Base-by-base conservation (phyloP, 2,888 invertebrate species). In the Macrosoma leucophasiata region DNA sequence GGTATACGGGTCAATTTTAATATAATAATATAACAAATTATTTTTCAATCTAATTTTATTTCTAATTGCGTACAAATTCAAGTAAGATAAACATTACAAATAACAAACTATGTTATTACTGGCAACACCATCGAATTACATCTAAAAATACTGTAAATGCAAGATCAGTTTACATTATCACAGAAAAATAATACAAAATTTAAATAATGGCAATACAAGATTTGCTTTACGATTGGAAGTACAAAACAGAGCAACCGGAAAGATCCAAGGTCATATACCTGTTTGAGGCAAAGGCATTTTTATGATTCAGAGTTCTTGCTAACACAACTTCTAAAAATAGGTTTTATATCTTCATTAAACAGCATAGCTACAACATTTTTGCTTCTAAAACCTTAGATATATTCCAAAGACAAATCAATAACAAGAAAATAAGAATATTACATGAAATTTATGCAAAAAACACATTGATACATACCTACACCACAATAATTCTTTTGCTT, bases 71-170 rank as follows among this genome's bases (percentile, higher is more conserved):
- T 70, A 72, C 65, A 74, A 72, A 66, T 58, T n/a, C 29, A 43
- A 45, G 46, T 54, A 56, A 58, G 41, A 62, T 50, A 62, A 62
- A 52, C 55, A 58, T 53, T 57, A 62, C 50, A 56, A 44, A 55
- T 36, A 4, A 32, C 47, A 48, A 58, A 55, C 52, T 52, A 55
- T 56, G 46, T n/a, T 43, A 50, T 52, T 53, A 48, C 54, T 56
- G 53, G 51, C 73, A 73, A 72, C 62, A 70, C 58, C 54, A 43
- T 48, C 46, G 41, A 38, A 44, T 52, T 52, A 60, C 55, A 55
- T 46, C 58, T 67, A 70, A 59, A 51, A 72, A 68, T 69, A 72
- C 66, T 65, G 63, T 46, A 61, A 62, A 55, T 57, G 61, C 58
- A 60, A 55, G 46, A 48, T 29, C 39, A 34, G 50, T 51, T 46